phyloP scores from a whole-genome alignment of 2,113 vertebrate genomes.

The Paraplagusia blochii region DNA sequence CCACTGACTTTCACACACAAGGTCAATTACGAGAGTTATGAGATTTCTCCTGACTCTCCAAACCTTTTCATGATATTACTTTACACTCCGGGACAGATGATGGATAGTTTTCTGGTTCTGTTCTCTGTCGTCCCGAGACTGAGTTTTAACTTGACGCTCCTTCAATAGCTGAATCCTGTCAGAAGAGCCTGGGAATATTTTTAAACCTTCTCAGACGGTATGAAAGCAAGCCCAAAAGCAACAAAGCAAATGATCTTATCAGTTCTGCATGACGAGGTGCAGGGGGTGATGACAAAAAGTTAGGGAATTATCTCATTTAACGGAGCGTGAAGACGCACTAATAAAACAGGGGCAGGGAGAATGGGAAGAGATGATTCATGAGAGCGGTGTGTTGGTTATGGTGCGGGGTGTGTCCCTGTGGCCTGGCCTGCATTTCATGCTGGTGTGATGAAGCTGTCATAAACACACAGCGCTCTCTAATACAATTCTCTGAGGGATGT shows the following conservation, averaged over 20 bases:
- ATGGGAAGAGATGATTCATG: conserved; percentile 59
- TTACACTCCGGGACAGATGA: too few relatives aligned
- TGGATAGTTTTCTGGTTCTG: too few relatives aligned
- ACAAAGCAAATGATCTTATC: conserved; percentile 44
- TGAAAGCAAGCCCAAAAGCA: conserved; percentile 40
- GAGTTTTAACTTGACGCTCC: too few relatives aligned
- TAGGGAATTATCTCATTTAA: conserved; percentile 48
- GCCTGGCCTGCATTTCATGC: conserved; percentile 65
- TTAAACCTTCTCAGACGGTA: conserved; percentile 28
- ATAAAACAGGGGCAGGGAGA: conserved; percentile 48
- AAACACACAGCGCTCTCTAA: conserved; percentile 46
- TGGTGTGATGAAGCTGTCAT: conserved; percentile 69
- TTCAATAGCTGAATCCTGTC: too few relatives aligned
- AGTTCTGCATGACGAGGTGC: conserved; percentile 54
- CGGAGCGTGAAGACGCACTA: conserved; percentile 63
- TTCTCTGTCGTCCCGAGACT: too few relatives aligned
- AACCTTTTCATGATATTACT: too few relatives aligned
- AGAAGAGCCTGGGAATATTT: conserved; percentile 13
- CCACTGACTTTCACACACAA: too few relatives aligned
- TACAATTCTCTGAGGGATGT: conserved; percentile 53
- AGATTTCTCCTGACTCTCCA: too few relatives aligned
- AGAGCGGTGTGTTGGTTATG: conserved; percentile 50
- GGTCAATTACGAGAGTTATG: too few relatives aligned
- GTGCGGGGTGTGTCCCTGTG: conserved; percentile 59
- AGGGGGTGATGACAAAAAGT: conserved; percentile 50